A percentile compares a stretch with the other conserved stretches of the same genome.
Conservation (phyloP, 2,888 invertebrate species). For the Gasteruption jaculator region DNA sequence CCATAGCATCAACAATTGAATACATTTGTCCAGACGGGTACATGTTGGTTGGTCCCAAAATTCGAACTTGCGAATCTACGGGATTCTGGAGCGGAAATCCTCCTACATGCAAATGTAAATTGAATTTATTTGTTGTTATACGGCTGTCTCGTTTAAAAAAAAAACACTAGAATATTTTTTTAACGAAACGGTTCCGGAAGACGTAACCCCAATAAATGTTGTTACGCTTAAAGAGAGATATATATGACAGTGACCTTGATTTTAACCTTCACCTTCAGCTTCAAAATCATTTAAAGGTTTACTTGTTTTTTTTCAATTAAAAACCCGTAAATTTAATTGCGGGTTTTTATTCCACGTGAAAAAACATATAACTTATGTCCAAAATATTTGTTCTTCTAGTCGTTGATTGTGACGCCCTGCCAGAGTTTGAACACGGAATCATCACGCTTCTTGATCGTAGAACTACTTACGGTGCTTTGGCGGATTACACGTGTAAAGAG, state of each 20-base stretch:
- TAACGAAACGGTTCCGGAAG: not conserved
- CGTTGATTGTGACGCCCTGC: slow-evolving; percentile 73
- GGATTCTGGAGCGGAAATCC: slow-evolving; percentile 82
- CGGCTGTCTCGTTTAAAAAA: slow-evolving; percentile 8
- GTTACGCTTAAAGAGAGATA: not conserved
- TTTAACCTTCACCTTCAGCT: no score
- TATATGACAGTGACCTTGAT: no score
- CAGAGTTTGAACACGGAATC: slow-evolving; percentile 68
- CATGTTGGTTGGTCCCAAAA: slow-evolving; percentile 68
- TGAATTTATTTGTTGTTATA: slow-evolving; percentile 38
- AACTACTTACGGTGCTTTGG: slow-evolving; percentile 76
- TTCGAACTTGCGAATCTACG: slow-evolving; percentile 65
- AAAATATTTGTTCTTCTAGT: slow-evolving; percentile 63
- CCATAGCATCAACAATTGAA: slow-evolving; percentile 66
- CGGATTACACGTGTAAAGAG: slow-evolving; percentile 73
- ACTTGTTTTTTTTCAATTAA: slow-evolving; percentile 1
- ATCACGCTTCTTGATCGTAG: slow-evolving; percentile 64
- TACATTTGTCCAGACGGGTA: slow-evolving; percentile 82
- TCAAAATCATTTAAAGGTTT: not conserved
- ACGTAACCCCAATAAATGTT: not conserved
- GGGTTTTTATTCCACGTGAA: slow-evolving; percentile 1
- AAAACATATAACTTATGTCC: not conserved
- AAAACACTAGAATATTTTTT: not conserved
- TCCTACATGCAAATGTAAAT: slow-evolving; percentile 85
- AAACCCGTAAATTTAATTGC: not conserved